Evolutionary conservation across 2,888 invertebrate genomes (phyloP).

Genomic region (Lottia scabra): DNA sequence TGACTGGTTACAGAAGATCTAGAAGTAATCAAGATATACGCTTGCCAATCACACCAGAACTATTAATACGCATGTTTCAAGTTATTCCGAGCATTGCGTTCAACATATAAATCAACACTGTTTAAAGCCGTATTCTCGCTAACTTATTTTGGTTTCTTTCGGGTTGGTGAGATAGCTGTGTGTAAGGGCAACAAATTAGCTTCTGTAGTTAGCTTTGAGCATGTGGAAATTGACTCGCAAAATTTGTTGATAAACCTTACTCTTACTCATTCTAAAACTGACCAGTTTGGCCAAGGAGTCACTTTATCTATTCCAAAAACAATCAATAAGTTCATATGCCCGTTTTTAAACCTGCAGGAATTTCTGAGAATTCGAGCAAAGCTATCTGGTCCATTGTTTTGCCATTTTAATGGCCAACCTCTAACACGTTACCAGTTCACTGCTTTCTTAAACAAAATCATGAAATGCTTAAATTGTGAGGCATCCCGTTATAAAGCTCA

Average conservation of each 20-base stretch:
- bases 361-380: neutral
- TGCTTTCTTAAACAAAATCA: neutral
- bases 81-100: neutral
- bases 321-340: too few relatives aligned
- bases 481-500: neutral
- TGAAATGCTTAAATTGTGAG: neutral
- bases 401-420: constrained; percentile 1
- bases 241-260: neutral
- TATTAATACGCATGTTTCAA: neutral
- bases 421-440: constrained; percentile 3
- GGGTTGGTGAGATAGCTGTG: constrained; percentile 24
- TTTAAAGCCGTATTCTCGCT: constrained; percentile 8
- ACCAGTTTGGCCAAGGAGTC: neutral
- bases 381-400: neutral
- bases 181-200: neutral
- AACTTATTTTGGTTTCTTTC: constrained; percentile 12
- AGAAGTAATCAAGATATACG: neutral
- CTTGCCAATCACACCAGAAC: neutral
- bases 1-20: neutral
- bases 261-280: constrained; percentile 8
- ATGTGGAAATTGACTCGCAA: neutral
- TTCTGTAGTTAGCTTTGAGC: neutral
- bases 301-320: neutral
- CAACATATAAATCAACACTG: constrained; percentile 6
- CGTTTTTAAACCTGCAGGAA: too few relatives aligned